Conservation (phyloP, 1,140 invertebrate species). For the Drosophila trapezifrons region DNA sequence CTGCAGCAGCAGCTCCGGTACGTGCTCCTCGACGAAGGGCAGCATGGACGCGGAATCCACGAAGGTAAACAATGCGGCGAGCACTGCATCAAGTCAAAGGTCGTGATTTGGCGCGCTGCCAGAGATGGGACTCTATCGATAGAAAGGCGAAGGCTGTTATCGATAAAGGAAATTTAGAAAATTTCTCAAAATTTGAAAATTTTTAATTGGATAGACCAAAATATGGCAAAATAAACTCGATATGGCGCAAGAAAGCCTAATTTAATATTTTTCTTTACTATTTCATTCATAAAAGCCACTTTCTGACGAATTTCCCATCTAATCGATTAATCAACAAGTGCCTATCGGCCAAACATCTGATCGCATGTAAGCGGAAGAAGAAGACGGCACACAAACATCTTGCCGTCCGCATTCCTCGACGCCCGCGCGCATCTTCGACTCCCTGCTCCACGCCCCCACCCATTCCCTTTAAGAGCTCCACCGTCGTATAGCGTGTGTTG, state of each 20-base stretch:
- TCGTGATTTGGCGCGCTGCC: constrained; percentile 1
- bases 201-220: no score
- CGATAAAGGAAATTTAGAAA: no score
- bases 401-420: constrained; percentile 27
- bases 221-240: no score
- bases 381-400: constrained; percentile 64
- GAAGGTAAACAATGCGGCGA: constrained; percentile 18
- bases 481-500: not conserved
- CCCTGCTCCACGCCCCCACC: constrained; percentile 19
- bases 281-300: constrained; percentile 1
- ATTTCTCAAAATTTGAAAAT: not conserved
- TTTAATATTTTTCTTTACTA: not conserved
- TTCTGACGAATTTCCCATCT: not conserved
- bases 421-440: constrained; percentile 46
- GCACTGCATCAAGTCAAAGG: not conserved
- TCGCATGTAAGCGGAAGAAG: constrained; percentile 49
- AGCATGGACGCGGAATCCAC: constrained; percentile 36
- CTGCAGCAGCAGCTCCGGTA: constrained; percentile 56
- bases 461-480: constrained; percentile 2
- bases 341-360: constrained; percentile 38
- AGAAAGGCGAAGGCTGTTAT: not conserved
- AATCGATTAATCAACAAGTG: constrained; percentile 53
- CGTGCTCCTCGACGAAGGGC: constrained; percentile 42
- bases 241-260: no score
- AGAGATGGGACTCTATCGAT: not conserved